Conservation (phyloP, 2,797 vertebrate genomes). For the Thunnus albacares region DNA sequence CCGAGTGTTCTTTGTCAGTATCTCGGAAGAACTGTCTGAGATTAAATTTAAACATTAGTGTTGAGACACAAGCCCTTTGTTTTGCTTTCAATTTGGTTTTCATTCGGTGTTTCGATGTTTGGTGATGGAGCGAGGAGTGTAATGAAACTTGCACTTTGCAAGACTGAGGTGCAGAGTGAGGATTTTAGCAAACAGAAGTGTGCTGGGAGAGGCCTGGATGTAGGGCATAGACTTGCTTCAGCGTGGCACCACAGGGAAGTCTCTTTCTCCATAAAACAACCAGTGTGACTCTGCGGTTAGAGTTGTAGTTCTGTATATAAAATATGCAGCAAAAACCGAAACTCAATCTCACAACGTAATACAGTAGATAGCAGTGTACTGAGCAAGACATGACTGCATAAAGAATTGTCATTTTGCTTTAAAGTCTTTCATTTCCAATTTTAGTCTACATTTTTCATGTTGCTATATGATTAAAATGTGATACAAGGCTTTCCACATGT, state of each 20-base stretch:
- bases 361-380: conserved; percentile 4
- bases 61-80: conserved; percentile 60
- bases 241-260: conserved; percentile 17
- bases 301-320: neutral
- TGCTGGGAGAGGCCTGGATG: conserved; percentile 22
- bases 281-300: conserved; percentile 4
- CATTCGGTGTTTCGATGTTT: neutral
- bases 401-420: too few relatives aligned
- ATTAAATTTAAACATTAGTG: conserved; percentile 68
- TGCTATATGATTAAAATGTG: neutral
- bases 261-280: neutral
- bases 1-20: conserved; percentile 45
- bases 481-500: neutral
- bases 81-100: conserved; percentile 45
- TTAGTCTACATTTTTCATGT: neutral
- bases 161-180: conserved; percentile 48
- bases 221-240: conserved; percentile 16
- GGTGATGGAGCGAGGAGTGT: conserved; percentile 31
- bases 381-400: neutral
- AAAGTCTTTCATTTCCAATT: neutral
- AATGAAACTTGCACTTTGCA: conserved; percentile 67
- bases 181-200: conserved; percentile 53
- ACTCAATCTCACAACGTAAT: neutral
- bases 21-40: conserved; percentile 53
- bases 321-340: conserved; percentile 10